Evolutionary conservation across 1,140 invertebrate genomes (phyloP), one percentile per base, ranked within the genome.

Genomic region (Schlechtendalia chinensis): DNA sequence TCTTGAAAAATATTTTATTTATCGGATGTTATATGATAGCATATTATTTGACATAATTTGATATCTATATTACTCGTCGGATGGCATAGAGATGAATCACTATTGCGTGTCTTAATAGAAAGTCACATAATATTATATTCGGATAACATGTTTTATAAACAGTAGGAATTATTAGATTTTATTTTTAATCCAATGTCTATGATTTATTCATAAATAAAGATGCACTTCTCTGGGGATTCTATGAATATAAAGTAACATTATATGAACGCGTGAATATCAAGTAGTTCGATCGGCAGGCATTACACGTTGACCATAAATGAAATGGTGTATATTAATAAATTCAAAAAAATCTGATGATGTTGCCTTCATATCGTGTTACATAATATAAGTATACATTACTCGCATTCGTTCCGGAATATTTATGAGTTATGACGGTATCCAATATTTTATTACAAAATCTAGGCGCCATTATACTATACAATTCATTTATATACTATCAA

Each of bases 281-380:
- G 39, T 24, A 39, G 6, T 27, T 17, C 14, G n/a, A 47, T 69
- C 24, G 17, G 14, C 22, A 16, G 53, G 12, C 27, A 32, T 63
- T 63, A 63, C 16, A 17, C 17, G 61, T 24, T 22, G 32, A 22
- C n/a, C 32, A n/a, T 29, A 53, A 50, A 71, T 71, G 39, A 27
- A 71, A 69, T 69, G 47, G 50, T 19, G 11, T 53, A 71, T 53
- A 71, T 53, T 53, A 53, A 71, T 71, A 50, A 71, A 50, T 53
- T 71, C 67, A 11, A 53, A 47, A 39, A 67, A 71, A 19, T 71
- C 47, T 71, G 16, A 53, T 6, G 3, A 39, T n/a, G 65, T 17
- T 19, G 22, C 16, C 22, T 53, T 71, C 22, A 53, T 27, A 16
- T 19, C 10, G n/a, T 27, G 47, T 71, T 71, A 29, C 24, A 29